Conservation (phyloP, 2,888 invertebrate genomes). For the Geotrupes spiniger region DNA sequence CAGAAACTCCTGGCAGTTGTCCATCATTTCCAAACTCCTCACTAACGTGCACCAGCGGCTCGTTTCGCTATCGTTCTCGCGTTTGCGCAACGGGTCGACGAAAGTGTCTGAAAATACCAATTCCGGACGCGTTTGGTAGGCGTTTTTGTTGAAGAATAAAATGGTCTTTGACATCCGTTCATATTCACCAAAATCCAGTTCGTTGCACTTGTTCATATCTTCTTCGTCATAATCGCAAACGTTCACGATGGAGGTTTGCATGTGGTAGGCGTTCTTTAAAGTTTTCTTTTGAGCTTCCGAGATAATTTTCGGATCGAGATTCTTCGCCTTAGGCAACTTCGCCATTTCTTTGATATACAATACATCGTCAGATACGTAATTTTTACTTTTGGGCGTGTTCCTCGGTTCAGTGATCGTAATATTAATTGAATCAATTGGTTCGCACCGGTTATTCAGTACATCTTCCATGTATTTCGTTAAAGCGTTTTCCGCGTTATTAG, state of each 20-base stretch:
- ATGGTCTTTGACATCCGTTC: conserved; percentile 21
- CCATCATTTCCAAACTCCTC: conserved; percentile 32
- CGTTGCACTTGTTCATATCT: conserved; percentile 9
- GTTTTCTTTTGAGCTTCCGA: conserved; percentile 34
- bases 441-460: conserved; percentile 32
- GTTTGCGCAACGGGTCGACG: conserved; percentile 19
- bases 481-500: conserved; percentile 17
- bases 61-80: conserved; percentile 21
- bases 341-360: conserved; percentile 26
- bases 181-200: conserved; percentile 17
- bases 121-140: conserved; percentile 16
- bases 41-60: conserved; percentile 34
- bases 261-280: conserved; percentile 37
- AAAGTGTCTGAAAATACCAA: conserved; percentile 18
- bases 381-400: conserved; percentile 17
- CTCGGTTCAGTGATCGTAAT: conserved; percentile 27
- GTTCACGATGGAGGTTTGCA: conserved; percentile 34
- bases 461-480: conserved; percentile 33
- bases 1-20: conserved; percentile 29
- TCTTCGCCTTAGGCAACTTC: conserved; percentile 20
- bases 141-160: conserved; percentile 22
- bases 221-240: conserved; percentile 34
- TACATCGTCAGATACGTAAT: conserved; percentile 20
- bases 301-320: conserved; percentile 25
- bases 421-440: conserved; percentile 26